phyloP scores from a whole-genome alignment of 2,888 invertebrate species.

The Lapara coniferarum region DNA sequence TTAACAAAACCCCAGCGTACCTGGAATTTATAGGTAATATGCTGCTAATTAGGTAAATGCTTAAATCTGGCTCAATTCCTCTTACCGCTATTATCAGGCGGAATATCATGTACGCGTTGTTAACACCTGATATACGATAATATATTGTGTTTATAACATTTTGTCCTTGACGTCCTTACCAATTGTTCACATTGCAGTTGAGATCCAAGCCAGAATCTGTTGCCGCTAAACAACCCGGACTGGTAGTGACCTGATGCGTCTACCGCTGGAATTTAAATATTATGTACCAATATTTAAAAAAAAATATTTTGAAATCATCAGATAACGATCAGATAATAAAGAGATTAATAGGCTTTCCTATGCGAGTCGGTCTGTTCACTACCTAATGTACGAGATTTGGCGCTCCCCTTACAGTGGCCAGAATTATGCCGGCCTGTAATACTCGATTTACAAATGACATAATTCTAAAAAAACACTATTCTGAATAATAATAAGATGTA shows the following conservation, averaged over 20 bases:
- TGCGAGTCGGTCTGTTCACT: too few relatives aligned
- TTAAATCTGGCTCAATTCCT: not conserved
- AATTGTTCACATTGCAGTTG: conserved; percentile 67
- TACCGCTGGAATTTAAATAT: conserved; percentile 50
- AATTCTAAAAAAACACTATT: too few relatives aligned
- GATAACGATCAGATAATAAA: too few relatives aligned
- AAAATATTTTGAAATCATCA: not conserved
- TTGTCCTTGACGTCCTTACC: conserved; percentile 48
- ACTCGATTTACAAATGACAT: too few relatives aligned
- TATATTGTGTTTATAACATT: too few relatives aligned
- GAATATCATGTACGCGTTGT: too few relatives aligned
- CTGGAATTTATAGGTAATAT: not conserved
- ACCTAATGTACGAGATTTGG: too few relatives aligned
- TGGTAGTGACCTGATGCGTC: conserved; percentile 76
- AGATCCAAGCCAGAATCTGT: conserved; percentile 76
- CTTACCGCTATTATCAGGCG: not conserved
- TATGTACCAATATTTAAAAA: not conserved
- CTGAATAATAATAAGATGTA: too few relatives aligned
- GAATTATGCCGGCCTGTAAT: too few relatives aligned
- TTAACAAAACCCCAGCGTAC: not conserved
- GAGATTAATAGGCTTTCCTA: too few relatives aligned
- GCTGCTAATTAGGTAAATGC: conserved; percentile 2
- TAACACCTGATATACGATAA: too few relatives aligned
- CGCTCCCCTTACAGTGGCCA: too few relatives aligned
- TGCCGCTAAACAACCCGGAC: conserved; percentile 70